Evolutionary conservation across 1,140 invertebrate species (phyloP).

Genomic region (Ridgeia piscesae): DNA sequence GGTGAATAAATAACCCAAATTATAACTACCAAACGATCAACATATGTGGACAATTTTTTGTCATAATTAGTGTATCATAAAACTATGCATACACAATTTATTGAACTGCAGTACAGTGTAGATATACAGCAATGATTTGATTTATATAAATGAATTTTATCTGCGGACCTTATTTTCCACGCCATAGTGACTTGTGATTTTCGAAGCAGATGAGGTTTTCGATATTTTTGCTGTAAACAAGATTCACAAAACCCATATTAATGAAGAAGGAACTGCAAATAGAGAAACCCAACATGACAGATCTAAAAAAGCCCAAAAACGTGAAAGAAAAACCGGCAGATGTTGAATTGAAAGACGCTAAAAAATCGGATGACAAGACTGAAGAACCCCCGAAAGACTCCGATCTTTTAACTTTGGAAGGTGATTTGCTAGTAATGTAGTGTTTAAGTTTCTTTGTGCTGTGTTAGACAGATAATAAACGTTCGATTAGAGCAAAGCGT

Average conservation of each 20-base stretch:
- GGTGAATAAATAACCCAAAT: background rate
- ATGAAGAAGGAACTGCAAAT: conserved; percentile 24
- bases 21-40: background rate
- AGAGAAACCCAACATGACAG: conserved; percentile 15
- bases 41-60: background rate
- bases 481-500: background rate
- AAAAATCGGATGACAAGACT: conserved; percentile 12
- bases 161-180: background rate
- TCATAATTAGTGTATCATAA: background rate
- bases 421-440: background rate
- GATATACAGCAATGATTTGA: background rate
- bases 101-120: background rate
- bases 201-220: background rate
- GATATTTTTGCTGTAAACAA: conserved; percentile 10
- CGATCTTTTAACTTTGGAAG: conserved; percentile 20
- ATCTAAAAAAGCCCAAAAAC: conserved; percentile 14
- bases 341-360: conserved; percentile 21
- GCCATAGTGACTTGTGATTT: conserved; percentile 24
- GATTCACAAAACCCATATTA: conserved; percentile 1
- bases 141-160: background rate
- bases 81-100: background rate
- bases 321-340: conserved; percentile 18
- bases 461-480: background rate
- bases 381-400: conserved; percentile 17
- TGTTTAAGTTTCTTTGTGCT: background rate